Evolutionary conservation across 2,888 invertebrate species (phyloP).

Genomic region (Julus scandinavius): DNA sequence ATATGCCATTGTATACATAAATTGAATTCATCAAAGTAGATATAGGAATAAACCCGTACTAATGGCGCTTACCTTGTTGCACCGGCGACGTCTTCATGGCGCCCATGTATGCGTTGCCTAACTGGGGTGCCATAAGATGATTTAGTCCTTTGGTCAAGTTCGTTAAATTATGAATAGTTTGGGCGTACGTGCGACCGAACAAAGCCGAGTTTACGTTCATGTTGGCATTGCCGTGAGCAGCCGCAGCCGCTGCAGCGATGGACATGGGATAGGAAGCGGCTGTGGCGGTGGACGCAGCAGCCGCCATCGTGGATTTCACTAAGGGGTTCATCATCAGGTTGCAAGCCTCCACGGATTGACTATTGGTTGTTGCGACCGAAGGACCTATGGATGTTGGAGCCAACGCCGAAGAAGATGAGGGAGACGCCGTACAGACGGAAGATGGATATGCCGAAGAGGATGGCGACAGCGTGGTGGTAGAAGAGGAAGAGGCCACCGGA

Average conservation of each 20-base stretch:
- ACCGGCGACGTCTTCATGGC: constrained; percentile 44
- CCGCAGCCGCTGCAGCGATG: constrained; percentile 34
- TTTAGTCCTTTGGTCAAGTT: constrained; percentile 53
- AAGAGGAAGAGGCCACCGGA: constrained; percentile 37
- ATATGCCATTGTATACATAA: too few species aligned
- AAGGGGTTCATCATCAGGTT: not conserved
- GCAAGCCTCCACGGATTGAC: constrained; percentile 17
- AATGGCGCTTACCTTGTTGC: constrained; percentile 42
- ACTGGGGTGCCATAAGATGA: constrained; percentile 49
- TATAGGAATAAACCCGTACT: too few species aligned
- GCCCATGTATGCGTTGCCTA: constrained; percentile 27
- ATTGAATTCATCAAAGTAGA: too few species aligned
- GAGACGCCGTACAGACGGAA: not conserved
- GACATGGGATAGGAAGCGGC: constrained; percentile 51
- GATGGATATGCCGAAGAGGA: not conserved
- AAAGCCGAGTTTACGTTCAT: constrained; percentile 49
- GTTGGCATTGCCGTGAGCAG: constrained; percentile 4
- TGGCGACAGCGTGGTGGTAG: constrained; percentile 9
- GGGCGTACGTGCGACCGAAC: constrained; percentile 51
- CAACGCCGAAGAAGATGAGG: not conserved
- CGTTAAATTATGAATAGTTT: constrained; percentile 51
- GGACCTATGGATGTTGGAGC: not conserved
- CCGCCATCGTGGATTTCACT: not conserved
- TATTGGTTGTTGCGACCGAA: constrained; percentile 16
- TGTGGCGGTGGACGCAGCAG: constrained; percentile 1